Evolutionary conservation across 2,888 invertebrate genomes (phyloP), one percentile per base, ranked within the genome.

Genomic region (Athrips mouffetella): DNA sequence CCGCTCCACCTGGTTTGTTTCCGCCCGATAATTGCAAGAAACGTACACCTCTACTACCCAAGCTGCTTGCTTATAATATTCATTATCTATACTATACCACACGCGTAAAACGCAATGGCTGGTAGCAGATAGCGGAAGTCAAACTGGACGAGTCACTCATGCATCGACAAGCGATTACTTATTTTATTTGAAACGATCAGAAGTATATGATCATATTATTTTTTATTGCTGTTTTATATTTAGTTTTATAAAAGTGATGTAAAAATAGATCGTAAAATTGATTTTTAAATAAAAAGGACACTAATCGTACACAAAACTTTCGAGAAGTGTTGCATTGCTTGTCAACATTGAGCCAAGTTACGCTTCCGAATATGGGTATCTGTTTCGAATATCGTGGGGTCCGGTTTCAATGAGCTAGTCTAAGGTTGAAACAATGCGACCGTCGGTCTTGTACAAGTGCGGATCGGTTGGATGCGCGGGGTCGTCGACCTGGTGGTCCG

Each of bases 381-480:
- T 52, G 56, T 56, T 54, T 59, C 58, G 59, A 67, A 64, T 60
- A 64, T 58, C 59, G 53, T 52, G 45, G 57, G 63, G 58, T 63
- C 63, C 58, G 64, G 62, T 69, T 70, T 65, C 63, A 66, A 67
- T 65, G 64, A 64, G 64, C 33, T 40, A 41, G 45, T 46, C 27
- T 52, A 39, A 79, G 77, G 80, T 80, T 72, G 73, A 81, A 84
- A 84, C 85, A 85, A 87, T 82, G 73, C 75, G 78, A 78, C 72
- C 74, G 78, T 77, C 73, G 77, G 75, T 79, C 70, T 76, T 76
- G 75, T 80, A 81, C 80, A 77, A 82, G 80, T 84, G 84, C 77
- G 80, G 82, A 81, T 82, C 84, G 81, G 79, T 82, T 73, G 80
- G 81, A 80, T 83, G 82, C 74, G 81, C 79, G 73, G 55, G 70